Evolutionary conservation across 2,888 invertebrate species (phyloP), one percentile per base, ranked within the genome.

Genomic region (Patella pellucida): DNA sequence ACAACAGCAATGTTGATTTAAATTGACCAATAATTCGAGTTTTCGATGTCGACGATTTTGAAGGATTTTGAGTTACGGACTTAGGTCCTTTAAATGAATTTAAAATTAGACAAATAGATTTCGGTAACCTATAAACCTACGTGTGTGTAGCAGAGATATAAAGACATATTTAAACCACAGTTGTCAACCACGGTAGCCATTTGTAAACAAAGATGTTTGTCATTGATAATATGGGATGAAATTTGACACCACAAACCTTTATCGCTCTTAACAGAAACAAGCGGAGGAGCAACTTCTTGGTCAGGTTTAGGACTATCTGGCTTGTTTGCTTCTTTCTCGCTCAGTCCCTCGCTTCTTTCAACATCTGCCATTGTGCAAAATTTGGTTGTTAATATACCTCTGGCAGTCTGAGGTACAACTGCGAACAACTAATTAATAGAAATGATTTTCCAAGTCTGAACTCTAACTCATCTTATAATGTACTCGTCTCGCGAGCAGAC

Each of bases 251-350:
- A 62, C 62, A 19, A 62, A 62, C 62, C 62, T 62, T 62, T 62
- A 62, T 62, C 62, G 23, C 23, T 62, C 84, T 87, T 88, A n/a
- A 83, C 78, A n/a, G 85, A 83, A 12, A 87, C 84, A 16, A 88
- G 82, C 15, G 89, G 89, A 14, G 89, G 89, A 23, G 88, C 85
- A 51, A 89, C 86, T n/a, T 80, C 82, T n/a, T 80, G 79, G 72
- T 89, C 89, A 14, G 89, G 89, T 77, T 89, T 89, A 0, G 89
- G 89, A 77, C 88, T 89, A 19, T 85, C 87, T 19, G 87, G 82
- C 78, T 89, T 89, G 70, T 83, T 89, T 12, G 85, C 83, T 81
- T 89, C 89, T 79, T 89, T 89, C 69, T 87, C 88, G 67, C 87
- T 85, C 1, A 84, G 85, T 41, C 77, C 84, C 11, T 79, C 85